Evolutionary conservation across 2,888 invertebrate genomes (phyloP).

Genomic region (Himalopsyche tibetana): DNA sequence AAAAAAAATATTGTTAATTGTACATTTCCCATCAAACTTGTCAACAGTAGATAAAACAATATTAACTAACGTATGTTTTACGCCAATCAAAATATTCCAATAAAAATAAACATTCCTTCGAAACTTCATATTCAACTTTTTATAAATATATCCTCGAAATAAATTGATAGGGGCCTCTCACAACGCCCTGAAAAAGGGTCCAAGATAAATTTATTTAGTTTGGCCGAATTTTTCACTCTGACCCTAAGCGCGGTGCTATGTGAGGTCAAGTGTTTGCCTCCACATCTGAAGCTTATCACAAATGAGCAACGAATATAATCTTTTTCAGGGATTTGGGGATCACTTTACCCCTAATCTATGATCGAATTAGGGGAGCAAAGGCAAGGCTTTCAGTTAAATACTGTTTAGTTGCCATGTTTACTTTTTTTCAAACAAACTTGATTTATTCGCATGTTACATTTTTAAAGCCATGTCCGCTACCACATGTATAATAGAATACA

Average conservation of each 20-base stretch:
- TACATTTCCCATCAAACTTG: no score
- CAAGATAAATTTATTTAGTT: conserved; percentile 21
- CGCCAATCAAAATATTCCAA: neutral
- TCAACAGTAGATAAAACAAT: no score
- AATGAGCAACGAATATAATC: conserved; percentile 26
- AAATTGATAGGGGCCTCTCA: conserved; percentile 9
- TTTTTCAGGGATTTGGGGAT: conserved; percentile 3
- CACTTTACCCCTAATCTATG: neutral
- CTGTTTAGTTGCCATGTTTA: neutral
- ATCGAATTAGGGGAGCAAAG: conserved; percentile 2
- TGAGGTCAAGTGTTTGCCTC: neutral
- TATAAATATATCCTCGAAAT: neutral
- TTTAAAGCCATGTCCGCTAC: no score
- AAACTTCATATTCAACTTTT: neutral
- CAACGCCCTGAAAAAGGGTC: neutral
- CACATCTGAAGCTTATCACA: neutral
- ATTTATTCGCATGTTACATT: no score
- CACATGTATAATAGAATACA: no score
- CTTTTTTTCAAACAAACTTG: no score
- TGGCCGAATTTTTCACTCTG: conserved; percentile 9
- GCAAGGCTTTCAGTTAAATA: neutral
- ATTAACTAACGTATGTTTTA: no score
- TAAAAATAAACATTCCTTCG: neutral
- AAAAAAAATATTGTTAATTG: no score
- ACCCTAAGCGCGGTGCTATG: conserved; percentile 8